Percentiles rank a stretch among this genome's conserved stretches.
Evolutionary conservation across 2,888 invertebrate species (phyloP).

Genomic region (Cephus runcator): DNA sequence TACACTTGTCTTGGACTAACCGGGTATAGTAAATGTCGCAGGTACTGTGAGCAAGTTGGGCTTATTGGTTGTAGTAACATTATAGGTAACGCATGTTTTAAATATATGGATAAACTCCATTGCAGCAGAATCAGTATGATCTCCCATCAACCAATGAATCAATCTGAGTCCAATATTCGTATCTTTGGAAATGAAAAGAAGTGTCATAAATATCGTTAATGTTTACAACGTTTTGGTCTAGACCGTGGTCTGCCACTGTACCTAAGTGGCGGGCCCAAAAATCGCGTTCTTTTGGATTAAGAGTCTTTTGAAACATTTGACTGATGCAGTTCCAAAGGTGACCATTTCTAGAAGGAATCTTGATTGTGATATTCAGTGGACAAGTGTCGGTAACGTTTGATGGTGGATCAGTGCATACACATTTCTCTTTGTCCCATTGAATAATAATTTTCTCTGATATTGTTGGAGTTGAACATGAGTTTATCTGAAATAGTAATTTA

Average conservation of each 20-base stretch:
- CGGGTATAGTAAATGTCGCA: slow-evolving; percentile 31
- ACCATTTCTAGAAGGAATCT: slow-evolving; percentile 39
- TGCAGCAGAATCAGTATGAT: slow-evolving; percentile 34
- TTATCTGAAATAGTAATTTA: background rate
- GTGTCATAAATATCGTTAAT: background rate
- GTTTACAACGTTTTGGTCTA: background rate
- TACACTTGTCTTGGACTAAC: slow-evolving; percentile 9
- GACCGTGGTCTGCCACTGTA: slow-evolving; percentile 12
- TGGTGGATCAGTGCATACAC: slow-evolving; percentile 31
- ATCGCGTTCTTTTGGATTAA: slow-evolving; percentile 40
- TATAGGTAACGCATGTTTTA: slow-evolving; percentile 42
- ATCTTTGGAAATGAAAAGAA: slow-evolving; percentile 31
- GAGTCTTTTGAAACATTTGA: slow-evolving; percentile 48
- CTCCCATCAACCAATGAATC: slow-evolving; percentile 49
- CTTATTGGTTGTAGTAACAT: slow-evolving; percentile 23
- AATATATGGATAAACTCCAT: slow-evolving; percentile 49
- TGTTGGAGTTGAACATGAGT: background rate
- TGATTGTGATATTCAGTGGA: slow-evolving; percentile 33
- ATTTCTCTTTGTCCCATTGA: slow-evolving; percentile 25
- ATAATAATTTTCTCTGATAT: background rate
- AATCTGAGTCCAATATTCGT: slow-evolving; percentile 51
- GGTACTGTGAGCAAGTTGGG: slow-evolving; percentile 19
- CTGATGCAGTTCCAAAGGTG: slow-evolving; percentile 47
- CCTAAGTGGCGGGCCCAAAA: slow-evolving; percentile 56
- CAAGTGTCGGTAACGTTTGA: slow-evolving; percentile 25